These are phyloP conservation scores for Rhizomys pruinosus DNA, from an alignment of 2,113 vertebrate genomes.

Conservation along the genomic window DNA sequence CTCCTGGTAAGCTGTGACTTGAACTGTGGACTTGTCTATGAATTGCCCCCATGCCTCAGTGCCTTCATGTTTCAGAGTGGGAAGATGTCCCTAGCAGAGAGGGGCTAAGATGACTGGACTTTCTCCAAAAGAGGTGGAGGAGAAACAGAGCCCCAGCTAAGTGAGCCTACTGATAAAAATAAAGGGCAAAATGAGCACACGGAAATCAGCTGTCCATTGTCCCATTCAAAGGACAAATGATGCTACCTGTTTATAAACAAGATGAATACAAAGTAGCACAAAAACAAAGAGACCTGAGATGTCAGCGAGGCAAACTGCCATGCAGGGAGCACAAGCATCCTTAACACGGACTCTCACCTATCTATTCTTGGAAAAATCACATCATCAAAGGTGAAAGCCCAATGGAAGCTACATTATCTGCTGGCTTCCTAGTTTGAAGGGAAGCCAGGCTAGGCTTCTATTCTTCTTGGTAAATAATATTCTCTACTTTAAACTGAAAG, in stretches of 20 bases:
- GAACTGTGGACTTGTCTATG: not conserved
- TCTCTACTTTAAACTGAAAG: conserved; percentile 3
- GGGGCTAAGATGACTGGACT: not conserved
- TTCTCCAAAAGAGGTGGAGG: not conserved
- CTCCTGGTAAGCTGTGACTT: not conserved
- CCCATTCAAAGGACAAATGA: not conserved
- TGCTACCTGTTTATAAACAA: conserved; percentile 34
- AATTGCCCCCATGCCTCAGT: not conserved
- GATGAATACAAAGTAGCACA: not conserved
- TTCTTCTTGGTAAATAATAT: not conserved
- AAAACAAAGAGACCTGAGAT: not conserved
- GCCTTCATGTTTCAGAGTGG: not conserved
- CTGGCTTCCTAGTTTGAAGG: not conserved
- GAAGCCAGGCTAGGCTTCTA: not conserved
- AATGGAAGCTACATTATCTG: not conserved
- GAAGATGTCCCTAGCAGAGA: not conserved
- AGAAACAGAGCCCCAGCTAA: not conserved
- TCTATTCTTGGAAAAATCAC: not conserved
- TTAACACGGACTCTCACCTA: not conserved
- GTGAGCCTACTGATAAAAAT: not conserved
- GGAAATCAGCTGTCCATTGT: not conserved
- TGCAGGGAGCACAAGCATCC: not conserved
- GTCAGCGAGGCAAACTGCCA: not conserved
- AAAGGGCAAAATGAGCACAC: not conserved
- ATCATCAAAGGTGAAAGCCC: not conserved